A percentile compares a stretch with the other conserved stretches of the same genome.
phyloP scores from a whole-genome alignment of 2,888 invertebrate genomes.

The Spodoptera exigua region DNA sequence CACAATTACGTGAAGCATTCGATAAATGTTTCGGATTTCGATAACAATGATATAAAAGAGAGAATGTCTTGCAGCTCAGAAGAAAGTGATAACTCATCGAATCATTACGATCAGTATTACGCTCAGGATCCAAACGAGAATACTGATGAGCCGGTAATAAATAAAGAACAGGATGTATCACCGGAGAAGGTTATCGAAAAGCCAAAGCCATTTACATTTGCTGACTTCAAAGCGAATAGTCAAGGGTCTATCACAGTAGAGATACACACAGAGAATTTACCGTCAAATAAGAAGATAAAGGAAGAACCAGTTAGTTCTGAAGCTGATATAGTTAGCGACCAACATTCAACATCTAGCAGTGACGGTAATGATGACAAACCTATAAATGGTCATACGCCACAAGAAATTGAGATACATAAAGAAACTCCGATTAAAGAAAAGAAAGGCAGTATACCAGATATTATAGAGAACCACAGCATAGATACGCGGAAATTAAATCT shows the following conservation, averaged over 20 bases:
- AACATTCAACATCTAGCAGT: conserved; percentile 13
- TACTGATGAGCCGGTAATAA: conserved; percentile 53
- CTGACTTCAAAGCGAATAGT: conserved; percentile 87
- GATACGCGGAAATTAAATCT: conserved; percentile 80
- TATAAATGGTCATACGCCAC: conserved; percentile 18
- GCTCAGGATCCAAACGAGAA: conserved; percentile 62
- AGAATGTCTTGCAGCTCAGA: conserved; percentile 79
- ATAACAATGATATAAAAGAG: conserved; percentile 77
- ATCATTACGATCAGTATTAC: conserved; percentile 80
- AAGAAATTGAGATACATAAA: conserved; percentile 46
- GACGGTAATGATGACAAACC: conserved; percentile 33
- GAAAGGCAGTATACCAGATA: conserved; percentile 72
- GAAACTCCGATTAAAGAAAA: conserved; percentile 67
- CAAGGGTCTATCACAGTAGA: conserved; percentile 64
- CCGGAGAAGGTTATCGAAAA: conserved; percentile 60
- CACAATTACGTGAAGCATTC: conserved; percentile 88
- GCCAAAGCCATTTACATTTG: conserved; percentile 87
- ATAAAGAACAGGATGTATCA: conserved; percentile 41
- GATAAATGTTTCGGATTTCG: conserved; percentile 80
- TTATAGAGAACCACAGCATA: conserved; percentile 67
- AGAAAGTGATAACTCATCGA: conserved; percentile 80
- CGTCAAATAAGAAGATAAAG: conserved; percentile 33
- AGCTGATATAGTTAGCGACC: conserved; percentile 32
- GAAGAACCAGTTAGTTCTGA: conserved; percentile 43
- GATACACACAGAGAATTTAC: conserved; percentile 55